Percentiles rank a stretch among this genome's conserved stretches.
These are phyloP conservation scores for Sebastes itinus DNA, from an alignment of 2,797 vertebrate genomes.

Conservation along the genomic window DNA sequence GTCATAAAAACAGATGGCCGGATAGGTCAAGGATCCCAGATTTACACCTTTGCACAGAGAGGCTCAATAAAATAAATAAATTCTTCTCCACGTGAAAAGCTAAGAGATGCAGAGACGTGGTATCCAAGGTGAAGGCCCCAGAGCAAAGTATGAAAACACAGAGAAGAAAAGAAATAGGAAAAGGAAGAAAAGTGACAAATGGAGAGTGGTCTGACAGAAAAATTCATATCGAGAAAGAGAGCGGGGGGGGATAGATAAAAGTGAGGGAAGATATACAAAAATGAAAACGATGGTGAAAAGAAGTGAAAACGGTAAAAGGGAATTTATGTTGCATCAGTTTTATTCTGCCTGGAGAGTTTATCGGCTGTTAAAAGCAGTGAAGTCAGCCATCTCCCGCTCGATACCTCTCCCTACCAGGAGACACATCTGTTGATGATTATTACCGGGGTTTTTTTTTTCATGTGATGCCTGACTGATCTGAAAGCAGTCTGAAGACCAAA, in stretches of 20 bases:
- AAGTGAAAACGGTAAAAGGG: background rate
- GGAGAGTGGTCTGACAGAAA: background rate
- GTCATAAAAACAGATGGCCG: constrained; percentile 9
- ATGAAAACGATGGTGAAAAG: background rate
- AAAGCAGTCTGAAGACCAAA: background rate
- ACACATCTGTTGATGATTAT: background rate
- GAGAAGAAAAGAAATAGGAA: background rate
- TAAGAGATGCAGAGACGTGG: background rate
- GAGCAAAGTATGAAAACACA: background rate
- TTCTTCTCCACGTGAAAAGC: background rate
- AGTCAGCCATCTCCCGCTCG: background rate
- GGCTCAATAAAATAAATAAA: background rate
- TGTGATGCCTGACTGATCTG: background rate
- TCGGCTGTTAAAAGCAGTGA: background rate
- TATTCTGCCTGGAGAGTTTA: background rate
- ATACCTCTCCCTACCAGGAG: background rate
- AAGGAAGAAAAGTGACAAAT: background rate
- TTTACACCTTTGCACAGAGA: background rate
- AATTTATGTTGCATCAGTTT: background rate
- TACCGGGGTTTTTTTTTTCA: background rate
- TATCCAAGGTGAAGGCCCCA: background rate
- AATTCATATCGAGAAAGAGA: background rate
- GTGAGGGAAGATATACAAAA: background rate
- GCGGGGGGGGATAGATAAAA: background rate
- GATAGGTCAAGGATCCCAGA: constrained; percentile 22